Conservation (phyloP, 2,888 invertebrate genomes). For the Drosophila fungiperda region DNA sequence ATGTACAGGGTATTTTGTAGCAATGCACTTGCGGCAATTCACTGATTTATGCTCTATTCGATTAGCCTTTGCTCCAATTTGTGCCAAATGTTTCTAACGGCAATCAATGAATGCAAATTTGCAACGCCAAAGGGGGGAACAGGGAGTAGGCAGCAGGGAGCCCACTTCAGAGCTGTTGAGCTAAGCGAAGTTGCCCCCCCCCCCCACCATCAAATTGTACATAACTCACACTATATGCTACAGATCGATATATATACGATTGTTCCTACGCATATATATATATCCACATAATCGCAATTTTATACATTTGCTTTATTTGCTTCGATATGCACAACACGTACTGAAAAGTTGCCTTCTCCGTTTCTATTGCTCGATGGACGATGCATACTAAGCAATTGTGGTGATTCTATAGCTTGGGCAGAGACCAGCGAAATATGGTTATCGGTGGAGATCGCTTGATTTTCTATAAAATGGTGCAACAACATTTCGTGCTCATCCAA, state of each 20-base stretch:
- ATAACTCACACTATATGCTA: constrained; percentile 16
- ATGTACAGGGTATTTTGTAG: background rate
- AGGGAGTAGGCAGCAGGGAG: constrained; percentile 17
- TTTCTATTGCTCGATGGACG: constrained; percentile 44
- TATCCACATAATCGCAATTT: constrained; percentile 4
- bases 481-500: constrained; percentile 18
- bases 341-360: constrained; percentile 19
- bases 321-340: constrained; percentile 34
- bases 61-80: constrained; percentile 44
- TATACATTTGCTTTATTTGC: constrained; percentile 12
- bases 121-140: constrained; percentile 18
- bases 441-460: constrained; percentile 18
- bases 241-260: constrained; percentile 19
- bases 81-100: constrained; percentile 52
- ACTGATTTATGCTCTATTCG: constrained; percentile 8
- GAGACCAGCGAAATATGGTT: constrained; percentile 13
- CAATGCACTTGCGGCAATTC: background rate
- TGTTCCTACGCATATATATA: constrained; percentile 2
- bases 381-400: constrained; percentile 43
- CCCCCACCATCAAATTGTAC: constrained; percentile 7
- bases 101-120: constrained; percentile 56
- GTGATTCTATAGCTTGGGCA: constrained; percentile 8
- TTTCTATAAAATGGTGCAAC: constrained; percentile 16
- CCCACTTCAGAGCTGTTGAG: background rate
- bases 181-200: background rate